A percentile compares a stretch with the other conserved stretches of the same genome.
Evolutionary conservation across 2,888 invertebrate genomes (phyloP).

Genomic region (Metacarcinus magister): DNA sequence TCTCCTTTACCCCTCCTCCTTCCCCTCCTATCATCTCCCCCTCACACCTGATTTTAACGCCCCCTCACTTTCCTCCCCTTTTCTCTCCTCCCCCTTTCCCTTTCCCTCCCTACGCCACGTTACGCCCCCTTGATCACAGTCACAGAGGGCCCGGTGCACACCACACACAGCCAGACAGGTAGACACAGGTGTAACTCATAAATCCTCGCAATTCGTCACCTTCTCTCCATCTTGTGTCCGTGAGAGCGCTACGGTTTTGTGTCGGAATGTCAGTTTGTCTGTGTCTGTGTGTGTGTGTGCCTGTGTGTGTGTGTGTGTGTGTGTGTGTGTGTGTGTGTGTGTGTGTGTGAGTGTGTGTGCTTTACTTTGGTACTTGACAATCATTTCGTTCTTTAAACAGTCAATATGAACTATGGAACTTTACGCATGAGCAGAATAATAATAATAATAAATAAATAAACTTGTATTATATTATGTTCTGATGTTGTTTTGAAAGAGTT

Average conservation of each 20-base stretch:
- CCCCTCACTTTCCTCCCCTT: neutral
- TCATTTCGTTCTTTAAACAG: no score
- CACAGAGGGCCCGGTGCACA: neutral
- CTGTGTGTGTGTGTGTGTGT: no score
- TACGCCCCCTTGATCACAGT: neutral
- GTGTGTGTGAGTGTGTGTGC: no score
- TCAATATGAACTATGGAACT: no score
- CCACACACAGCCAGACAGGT: neutral
- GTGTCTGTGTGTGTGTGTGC: neutral
- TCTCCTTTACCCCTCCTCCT: neutral
- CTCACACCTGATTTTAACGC: no score
- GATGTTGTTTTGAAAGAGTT: no score
- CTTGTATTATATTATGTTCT: no score
- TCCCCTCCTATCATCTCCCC: neutral
- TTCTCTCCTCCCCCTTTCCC: neutral
- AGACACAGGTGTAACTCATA: neutral
- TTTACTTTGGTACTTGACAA: no score
- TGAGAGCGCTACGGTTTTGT: neutral
- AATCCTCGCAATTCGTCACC: slow-evolving; percentile 4
- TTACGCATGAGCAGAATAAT: no score
- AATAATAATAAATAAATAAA: no score
- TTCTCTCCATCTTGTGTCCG: neutral
- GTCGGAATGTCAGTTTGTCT: neutral
- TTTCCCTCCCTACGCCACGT: neutral
- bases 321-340: no score